Evolutionary conservation across 1,140 invertebrate genomes (phyloP), one percentile per base, ranked within the genome.

Genomic region (Plectus sambesii): DNA sequence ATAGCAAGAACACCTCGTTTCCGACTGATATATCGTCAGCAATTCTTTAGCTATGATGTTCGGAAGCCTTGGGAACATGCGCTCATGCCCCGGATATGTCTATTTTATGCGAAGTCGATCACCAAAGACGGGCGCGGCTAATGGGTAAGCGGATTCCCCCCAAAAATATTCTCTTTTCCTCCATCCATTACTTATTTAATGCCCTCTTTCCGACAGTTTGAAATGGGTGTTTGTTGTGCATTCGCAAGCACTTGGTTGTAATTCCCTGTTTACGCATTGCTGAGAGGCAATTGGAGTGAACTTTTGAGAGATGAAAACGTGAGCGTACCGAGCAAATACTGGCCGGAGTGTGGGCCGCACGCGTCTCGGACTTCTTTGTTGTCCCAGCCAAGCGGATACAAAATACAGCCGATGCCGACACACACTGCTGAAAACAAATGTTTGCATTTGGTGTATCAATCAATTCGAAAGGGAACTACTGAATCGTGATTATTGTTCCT

Each of bases 321-420:
- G n/a, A n/a, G 73, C 75, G 76, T 69, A 81, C 80, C 80, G 58
- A 81, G 70, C 63, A 76, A 71, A 66, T 80, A 82, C 30, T 77
- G 72, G 49, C 76, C 74, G 36, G 79, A 78, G 24, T 66, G 60
- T 50, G 75, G 73, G 9, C 79, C 79, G 58, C 80, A 82, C 8
- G 78, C 80, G 58, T 81, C 78, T 49, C 74, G 70, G 12, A 81
- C 77, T 69, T 82, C 79, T 30, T 73, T 68, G 61, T 78, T 80
- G 60, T 79, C 78, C 79, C 79, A 81, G 44, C 80, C 80, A 45
- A 81, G 70, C 1, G 80, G 80, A 63, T 81, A 81, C 55, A 81
- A 68, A 33, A 75, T 77, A 33, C 77, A 70, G 5, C 80, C 80
- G 17, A 72, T 73, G 43, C 75, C 73, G 54, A 81, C 76, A 61